Evolutionary conservation across 2,797 vertebrate genomes (phyloP), one percentile per base, ranked within the genome.

Genomic region (Dermochelys coriacea): DNA sequence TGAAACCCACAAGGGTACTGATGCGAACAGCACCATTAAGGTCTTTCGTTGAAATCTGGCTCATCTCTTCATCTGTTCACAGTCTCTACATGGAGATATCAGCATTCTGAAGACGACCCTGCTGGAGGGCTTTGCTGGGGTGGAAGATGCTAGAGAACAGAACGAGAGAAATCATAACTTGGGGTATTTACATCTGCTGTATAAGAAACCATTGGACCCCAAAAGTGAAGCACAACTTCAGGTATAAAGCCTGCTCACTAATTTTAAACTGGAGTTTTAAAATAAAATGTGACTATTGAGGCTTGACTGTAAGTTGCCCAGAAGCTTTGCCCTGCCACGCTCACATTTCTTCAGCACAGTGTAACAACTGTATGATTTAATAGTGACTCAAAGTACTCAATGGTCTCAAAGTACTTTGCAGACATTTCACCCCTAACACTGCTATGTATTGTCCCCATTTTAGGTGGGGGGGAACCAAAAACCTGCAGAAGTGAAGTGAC

Each of bases 1-100:
- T 90, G 91, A 84, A 96, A 14, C 61, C 41, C 29, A 31, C 61
- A 21, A 92, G 25, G 86, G 8, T 87, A 8, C 50, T 91, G 49
- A 4, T 52, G 71, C 21, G 45, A 88, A 1, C 82, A 52, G 49
- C 80, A 68, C 29, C 18, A 19, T 54, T 81, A 5, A 57, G 57
- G 2, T 81, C 55, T 61, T 59, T 27, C 31, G 51, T 75, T 41
- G 31, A 82, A 23, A 81, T 11, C n/a, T 49, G 5, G 82, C 25
- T 75, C 49, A 19, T 84, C 81, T 93, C n/a, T 54, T 85, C 1
- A 12, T 64, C 23, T 88, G 5, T 94, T 89, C 95, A 57, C 95
- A 99, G 99, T 99, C 99, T 41, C 98, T 99, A 57, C 99, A 99
- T 1, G 99, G 99, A 54, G 99, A 99, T 96, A 99, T 99, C 82